Evolutionary conservation across 2,888 invertebrate species (phyloP), one percentile per base, ranked within the genome.

Genomic region (Xestia ashworthii): DNA sequence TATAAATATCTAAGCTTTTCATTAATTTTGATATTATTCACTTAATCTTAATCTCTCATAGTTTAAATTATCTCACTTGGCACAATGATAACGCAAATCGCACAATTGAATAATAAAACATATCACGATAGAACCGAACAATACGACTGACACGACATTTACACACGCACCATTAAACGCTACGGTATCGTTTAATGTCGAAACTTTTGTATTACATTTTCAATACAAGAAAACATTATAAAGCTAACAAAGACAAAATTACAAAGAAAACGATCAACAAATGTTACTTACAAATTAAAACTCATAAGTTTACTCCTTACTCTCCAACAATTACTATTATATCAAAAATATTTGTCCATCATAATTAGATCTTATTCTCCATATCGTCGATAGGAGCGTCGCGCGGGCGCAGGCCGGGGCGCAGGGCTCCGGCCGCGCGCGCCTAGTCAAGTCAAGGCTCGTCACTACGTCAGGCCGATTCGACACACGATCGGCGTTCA

Each of bases 251-350:
- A 96, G 94, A 95, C 94, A 95, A 95, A 95, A 95, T 94, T 95
- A 95, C 94, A 94, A 96, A 95, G 94, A 96, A 95, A 96, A 96
- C 95, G 94, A 95, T 95, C 95, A 96, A 96, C 95, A 96, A 95
- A 95, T 95, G 94, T 94, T 95, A 95, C 96, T 96, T 96, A 96
- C 93, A 95, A 96, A 96, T 96, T 94, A 95, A 95, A 95, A 94
- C 92, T 94, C 94, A 93, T 95, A 94, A 94, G 93, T 94, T 95
- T 94, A 93, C 91, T 93, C 92, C 94, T 94, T 94, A 94, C 92
- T 93, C 91, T 93, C 94, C 95, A 95, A 95, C 95, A 95, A 95
- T 94, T 94, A 94, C 95, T 94, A 94, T 92, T 93, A 93, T 94
- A 95, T 95, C 95, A 95, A 96, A 95, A 95, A 94, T 93, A 94